Base-by-base conservation (phyloP, 92 coral and sea anemone species). In the Parazoanthus swiftii region DNA sequence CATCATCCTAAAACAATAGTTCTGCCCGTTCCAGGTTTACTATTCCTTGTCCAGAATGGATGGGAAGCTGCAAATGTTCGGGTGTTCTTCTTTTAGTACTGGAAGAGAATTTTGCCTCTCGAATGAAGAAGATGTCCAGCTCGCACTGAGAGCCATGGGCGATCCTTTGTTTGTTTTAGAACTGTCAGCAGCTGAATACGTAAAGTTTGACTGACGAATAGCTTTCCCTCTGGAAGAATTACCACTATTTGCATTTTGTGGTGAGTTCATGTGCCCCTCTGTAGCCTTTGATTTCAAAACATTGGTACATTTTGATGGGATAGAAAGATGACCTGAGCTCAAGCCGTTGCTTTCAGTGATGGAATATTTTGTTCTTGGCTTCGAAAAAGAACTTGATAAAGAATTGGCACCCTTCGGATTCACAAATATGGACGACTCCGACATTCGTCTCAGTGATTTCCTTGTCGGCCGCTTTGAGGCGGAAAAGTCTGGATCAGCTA, bases 11-110 rank as follows among this genome's bases (percentile, higher is more conserved):
- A 63, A 63, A 20, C 70, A 63, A 20, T 63, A 20, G 7, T 21
- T 20, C 70, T 26, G 1, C 21, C 70, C 21, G 3, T 54, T 15
- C 59, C 6, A 63, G 70, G n/a, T 63, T 63, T 20, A 0, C 39
- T n/a, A 39, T 76, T 39, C 80, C 16, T 76, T 29, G 11, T 39
- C 29, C 7, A 36, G 51, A 76, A 76, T 39, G 13, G 80, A 54
- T 18, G 51, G 39, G n/a, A 79, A 79, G 16, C 83, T 29, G 21
- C 43, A 79, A 25, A 79, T 79, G 7, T 56, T 16, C 20, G 83
- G 70, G 54, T 79, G 70, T 48, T 79, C 83, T 21, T 5, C 83
- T 21, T 5, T 54, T 50, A 79, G 42, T 54, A 79, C 83, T 26
- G 83, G 36, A 23, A 51, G 70, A 54, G 67, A 54, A 1, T 29